These are phyloP conservation scores for Pangasius larnaudii DNA, from an alignment of 2,797 vertebrate genomes.

Conservation along the genomic window DNA sequence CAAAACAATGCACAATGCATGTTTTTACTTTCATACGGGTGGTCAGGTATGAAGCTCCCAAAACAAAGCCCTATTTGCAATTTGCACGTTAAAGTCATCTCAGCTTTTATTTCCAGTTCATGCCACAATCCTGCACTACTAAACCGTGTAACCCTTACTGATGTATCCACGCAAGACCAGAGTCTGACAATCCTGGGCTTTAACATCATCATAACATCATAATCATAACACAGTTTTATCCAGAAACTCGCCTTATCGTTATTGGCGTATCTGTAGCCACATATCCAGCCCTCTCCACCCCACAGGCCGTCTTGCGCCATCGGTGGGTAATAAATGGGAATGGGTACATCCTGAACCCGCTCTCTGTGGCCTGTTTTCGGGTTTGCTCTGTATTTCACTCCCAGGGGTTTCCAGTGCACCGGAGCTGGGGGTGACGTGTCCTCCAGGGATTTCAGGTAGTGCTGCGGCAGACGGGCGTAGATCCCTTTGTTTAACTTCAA, in stretches of 20 bases:
- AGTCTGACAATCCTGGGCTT: neutral
- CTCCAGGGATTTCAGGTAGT: conserved; percentile 82
- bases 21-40: too few relatives aligned
- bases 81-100: neutral
- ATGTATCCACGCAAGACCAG: neutral
- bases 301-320: conserved; percentile 87
- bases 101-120: neutral
- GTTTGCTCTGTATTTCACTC: conserved; percentile 75
- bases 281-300: conserved; percentile 91
- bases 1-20: neutral
- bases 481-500: conserved; percentile 84
- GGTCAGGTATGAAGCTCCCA: neutral
- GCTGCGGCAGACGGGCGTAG: conserved; percentile 83
- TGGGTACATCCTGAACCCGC: conserved; percentile 87
- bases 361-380: conserved; percentile 80
- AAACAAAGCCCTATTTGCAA: neutral
- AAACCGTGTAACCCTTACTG: neutral
- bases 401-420: conserved; percentile 86
- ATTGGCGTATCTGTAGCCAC: conserved; percentile 84
- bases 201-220: neutral
- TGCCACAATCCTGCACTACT: neutral
- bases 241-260: conserved; percentile 86
- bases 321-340: conserved; percentile 82
- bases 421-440: conserved; percentile 71
- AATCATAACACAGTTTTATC: neutral